Evolutionary conservation across 2,113 vertebrate genomes (phyloP), one percentile per base, ranked within the genome.

Genomic region (Podarcis raffonei): DNA sequence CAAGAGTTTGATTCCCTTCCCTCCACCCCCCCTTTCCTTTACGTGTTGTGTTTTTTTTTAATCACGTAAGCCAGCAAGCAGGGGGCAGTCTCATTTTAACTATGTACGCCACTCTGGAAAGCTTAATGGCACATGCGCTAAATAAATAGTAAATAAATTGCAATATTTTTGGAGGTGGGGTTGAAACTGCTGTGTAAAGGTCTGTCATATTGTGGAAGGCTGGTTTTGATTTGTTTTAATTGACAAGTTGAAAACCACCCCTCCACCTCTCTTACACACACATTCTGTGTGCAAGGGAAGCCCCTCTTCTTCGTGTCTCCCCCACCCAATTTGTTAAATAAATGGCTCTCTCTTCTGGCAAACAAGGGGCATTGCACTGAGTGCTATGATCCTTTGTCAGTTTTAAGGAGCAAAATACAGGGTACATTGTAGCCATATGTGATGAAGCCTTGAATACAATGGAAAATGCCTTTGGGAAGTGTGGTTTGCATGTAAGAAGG

Each of bases 271-370:
- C 35, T 9, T 32, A 6, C n/a, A 74, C 15, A 74, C 3, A 74
- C 69, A 48, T 85, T 32, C 66, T 1, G 0, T 16, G 18, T 0
- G n/a, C 78, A 2, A 35, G 25, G 48, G 9, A 5, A 66, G 79
- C 83, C 23, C 20, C 23, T 62, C 32, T 15, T 7, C 39, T 48
- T 3, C 35, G n/a, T 4, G 30, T 66, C 42, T 23, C n/a, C 89
- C 86, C n/a, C 65, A 84, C 27, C 4, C 12, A 42, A 23, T 69
- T 35, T 27, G 66, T 87, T 89, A 93, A 88, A 90, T 0, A 80
- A 32, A 90, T 93, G 92, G 94, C 93, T 95, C 95, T 90, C 94
- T 93, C 95, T 95, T 90, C 94, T 91, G 94, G 94, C 89, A 82
- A 37, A 76, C 79, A 57, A 77, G 83, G 30, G 75, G 16, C 27